Conservation (phyloP, 1,140 invertebrate genomes). For the Lordiphosa collinella region DNA sequence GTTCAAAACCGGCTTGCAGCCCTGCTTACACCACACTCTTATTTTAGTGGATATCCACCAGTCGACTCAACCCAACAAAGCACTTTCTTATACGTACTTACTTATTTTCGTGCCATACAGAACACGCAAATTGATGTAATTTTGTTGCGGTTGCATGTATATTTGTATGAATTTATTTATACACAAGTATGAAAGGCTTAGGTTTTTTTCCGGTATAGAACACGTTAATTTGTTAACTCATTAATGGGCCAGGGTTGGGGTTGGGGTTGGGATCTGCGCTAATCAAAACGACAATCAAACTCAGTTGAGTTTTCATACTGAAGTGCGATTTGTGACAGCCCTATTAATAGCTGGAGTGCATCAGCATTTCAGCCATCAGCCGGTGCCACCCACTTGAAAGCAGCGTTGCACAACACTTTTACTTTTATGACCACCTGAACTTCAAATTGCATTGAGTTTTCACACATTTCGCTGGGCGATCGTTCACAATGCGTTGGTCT, state of each 20-base stretch:
- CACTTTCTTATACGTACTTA: constrained; percentile 7
- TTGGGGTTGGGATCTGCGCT: background rate
- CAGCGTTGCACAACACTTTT: background rate
- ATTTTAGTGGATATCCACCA: background rate
- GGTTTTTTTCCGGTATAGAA: constrained; percentile 60
- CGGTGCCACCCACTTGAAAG: no score
- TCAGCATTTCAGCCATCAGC: no score
- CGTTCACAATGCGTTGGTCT: constrained; percentile 41
- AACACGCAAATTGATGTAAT: constrained; percentile 58
- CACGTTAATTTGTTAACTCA: constrained; percentile 65
- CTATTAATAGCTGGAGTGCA: constrained; percentile 1
- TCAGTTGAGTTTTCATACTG: constrained; percentile 3
- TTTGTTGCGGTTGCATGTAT: constrained; percentile 20
- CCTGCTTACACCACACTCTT: no score
- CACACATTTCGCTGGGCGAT: background rate
- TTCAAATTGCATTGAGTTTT: constrained; percentile 10
- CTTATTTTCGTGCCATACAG: constrained; percentile 39
- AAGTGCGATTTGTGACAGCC: constrained; percentile 1
- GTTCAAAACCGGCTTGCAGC: no score
- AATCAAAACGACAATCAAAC: constrained; percentile 2
- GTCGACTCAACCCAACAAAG: background rate
- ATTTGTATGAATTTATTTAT: constrained; percentile 20
- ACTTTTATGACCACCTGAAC: constrained; percentile 5
- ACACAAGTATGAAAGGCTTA: constrained; percentile 17
- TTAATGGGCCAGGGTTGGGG: constrained; percentile 30